A percentile compares a stretch with the other conserved stretches of the same genome.
These are phyloP conservation scores for Poecilus cupreus DNA, from an alignment of 2,888 invertebrate genomes.

Conservation along the genomic window DNA sequence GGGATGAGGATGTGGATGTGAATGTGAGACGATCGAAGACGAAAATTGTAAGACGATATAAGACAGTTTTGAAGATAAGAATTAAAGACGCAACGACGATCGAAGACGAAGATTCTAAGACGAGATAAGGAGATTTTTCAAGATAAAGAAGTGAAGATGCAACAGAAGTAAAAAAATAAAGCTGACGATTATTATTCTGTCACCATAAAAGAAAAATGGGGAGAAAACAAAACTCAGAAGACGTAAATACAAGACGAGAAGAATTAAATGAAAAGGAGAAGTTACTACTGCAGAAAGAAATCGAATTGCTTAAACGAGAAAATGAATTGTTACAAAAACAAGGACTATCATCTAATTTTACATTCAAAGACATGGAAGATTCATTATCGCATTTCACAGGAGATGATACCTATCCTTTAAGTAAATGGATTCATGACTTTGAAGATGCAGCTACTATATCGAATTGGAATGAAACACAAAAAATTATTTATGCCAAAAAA, in stretches of 20 bases:
- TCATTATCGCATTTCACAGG: slow-evolving; percentile 19
- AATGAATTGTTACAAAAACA: slow-evolving; percentile 6
- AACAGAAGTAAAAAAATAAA: neutral
- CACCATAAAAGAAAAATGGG: too few relatives aligned
- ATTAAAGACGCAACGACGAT: too few relatives aligned
- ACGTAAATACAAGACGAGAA: neutral
- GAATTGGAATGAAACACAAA: slow-evolving; percentile 40
- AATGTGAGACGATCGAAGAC: too few relatives aligned
- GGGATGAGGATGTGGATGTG: too few relatives aligned
- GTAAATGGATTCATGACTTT: slow-evolving; percentile 45
- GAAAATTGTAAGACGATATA: too few relatives aligned
- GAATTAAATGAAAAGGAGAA: neutral
- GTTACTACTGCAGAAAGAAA: neutral
- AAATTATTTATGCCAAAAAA: slow-evolving; percentile 35
- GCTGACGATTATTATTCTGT: too few relatives aligned
- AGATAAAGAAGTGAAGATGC: too few relatives aligned
- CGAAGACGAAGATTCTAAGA: too few relatives aligned
- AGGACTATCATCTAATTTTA: slow-evolving; percentile 1
- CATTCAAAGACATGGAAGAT: slow-evolving; percentile 43
- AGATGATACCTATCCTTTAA: slow-evolving; percentile 32
- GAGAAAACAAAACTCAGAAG: neutral
- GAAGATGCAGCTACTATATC: slow-evolving; percentile 28
- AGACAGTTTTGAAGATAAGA: too few relatives aligned
- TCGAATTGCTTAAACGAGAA: slow-evolving; percentile 12
- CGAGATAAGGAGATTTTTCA: too few relatives aligned